Conservation (phyloP, 2,888 invertebrate species). For the Muschampia staudingeri region DNA sequence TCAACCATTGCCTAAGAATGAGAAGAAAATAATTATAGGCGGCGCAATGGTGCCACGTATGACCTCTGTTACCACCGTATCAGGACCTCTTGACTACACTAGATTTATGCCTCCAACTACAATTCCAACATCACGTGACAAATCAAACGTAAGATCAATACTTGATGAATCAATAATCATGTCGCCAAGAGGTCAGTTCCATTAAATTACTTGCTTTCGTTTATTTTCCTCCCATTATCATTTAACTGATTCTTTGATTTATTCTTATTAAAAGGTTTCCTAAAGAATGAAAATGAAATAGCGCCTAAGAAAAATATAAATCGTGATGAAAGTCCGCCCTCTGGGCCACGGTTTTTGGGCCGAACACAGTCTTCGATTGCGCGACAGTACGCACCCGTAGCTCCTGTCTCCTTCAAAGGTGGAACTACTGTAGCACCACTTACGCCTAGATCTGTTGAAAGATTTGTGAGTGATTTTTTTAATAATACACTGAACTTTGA, state of each 20-base stretch:
- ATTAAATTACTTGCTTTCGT: background rate
- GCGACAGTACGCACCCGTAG: conserved; percentile 83
- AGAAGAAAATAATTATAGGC: conserved; percentile 82
- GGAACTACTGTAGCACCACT: conserved; percentile 72
- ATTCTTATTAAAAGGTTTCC: conserved; percentile 21
- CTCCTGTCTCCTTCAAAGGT: conserved; percentile 81
- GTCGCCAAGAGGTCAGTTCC: conserved; percentile 32
- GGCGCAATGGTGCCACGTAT: conserved; percentile 78
- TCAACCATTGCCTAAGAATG: conserved; percentile 73
- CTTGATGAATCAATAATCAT: conserved; percentile 31
- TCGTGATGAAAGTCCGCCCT: conserved; percentile 85
- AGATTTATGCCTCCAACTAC: conserved; percentile 81
- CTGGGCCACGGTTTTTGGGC: conserved; percentile 80
- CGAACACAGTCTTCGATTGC: conserved; percentile 71
- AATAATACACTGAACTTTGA: background rate
- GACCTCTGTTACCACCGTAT: conserved; percentile 59
- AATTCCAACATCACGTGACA: conserved; percentile 50
- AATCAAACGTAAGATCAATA: conserved; percentile 24
- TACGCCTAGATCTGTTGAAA: conserved; percentile 72
- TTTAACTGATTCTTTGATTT: background rate
- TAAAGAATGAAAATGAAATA: conserved; percentile 33
- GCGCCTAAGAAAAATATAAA: conserved; percentile 69
- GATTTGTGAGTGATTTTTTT: conserved; percentile 72
- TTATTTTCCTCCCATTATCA: background rate
- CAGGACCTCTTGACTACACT: conserved; percentile 77